Evolutionary conservation across 2,888 invertebrate genomes (phyloP).

Genomic region (Tenthredo livida): DNA sequence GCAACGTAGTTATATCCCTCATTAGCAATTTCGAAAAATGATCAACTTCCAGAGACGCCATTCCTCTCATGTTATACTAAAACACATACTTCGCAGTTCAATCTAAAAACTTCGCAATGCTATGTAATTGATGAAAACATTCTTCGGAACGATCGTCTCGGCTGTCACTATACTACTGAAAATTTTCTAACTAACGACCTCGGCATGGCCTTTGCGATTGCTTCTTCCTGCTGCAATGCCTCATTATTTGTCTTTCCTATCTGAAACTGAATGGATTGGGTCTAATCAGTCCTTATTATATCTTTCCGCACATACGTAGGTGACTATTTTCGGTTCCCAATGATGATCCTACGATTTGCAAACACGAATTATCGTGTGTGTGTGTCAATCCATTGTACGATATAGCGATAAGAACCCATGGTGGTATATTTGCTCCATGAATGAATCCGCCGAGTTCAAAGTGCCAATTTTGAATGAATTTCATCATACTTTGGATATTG

Average conservation of each 20-base stretch:
- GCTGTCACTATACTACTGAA: constrained; percentile 1
- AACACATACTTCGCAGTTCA: not conserved
- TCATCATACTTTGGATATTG: not conserved
- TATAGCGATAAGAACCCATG: not conserved
- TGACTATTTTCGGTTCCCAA: not conserved
- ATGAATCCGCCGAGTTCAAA: not conserved
- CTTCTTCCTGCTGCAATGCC: not conserved
- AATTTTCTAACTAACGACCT: not conserved
- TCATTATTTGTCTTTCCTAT: constrained; percentile 36
- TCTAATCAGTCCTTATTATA: constrained; percentile 3
- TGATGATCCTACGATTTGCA: not conserved
- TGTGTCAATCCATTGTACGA: not conserved
- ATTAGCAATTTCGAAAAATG: not conserved
- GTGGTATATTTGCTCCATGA: not conserved
- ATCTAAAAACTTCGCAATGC: not conserved
- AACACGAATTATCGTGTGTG: not conserved
- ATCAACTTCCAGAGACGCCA: not conserved
- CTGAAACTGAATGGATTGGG: constrained; percentile 25
- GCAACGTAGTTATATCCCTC: not conserved
- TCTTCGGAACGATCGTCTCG: not conserved
- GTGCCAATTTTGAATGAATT: not conserved
- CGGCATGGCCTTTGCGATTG: not conserved
- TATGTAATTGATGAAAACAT: not conserved
- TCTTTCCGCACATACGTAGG: not conserved
- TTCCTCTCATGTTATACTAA: not conserved